Evolutionary conservation across 2,797 vertebrate genomes (phyloP).

Genomic region (Mus caroli): DNA sequence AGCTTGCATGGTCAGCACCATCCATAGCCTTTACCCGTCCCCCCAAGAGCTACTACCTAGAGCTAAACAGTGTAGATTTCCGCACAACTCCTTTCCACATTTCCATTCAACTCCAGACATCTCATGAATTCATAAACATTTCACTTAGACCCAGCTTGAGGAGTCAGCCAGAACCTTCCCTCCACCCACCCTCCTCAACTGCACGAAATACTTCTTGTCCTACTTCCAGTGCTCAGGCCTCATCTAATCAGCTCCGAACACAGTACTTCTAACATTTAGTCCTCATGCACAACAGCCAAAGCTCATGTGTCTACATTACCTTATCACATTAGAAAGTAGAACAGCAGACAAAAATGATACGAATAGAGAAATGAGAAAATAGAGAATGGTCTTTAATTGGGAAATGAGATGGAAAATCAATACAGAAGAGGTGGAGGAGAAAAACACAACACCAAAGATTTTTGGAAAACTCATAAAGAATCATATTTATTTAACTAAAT

Average conservation of each 20-base stretch:
- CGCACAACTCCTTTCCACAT: background rate
- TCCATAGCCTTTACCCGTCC: no score
- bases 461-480: background rate
- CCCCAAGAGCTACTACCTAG: background rate
- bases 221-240: background rate
- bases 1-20: background rate
- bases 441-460: background rate
- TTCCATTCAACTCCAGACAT: background rate
- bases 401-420: background rate
- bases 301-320: no score
- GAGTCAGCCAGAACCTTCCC: background rate
- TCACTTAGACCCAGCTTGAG: background rate
- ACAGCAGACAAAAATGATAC: background rate
- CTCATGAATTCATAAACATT: background rate
- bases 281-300: background rate
- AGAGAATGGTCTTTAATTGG: no score
- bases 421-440: background rate
- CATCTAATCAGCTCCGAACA: background rate
- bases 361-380: background rate
- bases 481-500: background rate
- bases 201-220: background rate
- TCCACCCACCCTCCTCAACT: background rate
- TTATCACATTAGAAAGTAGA: background rate
- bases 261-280: background rate
- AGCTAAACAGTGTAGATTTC: background rate